Base-by-base conservation (phyloP, 1,140 invertebrate species). In the Charaxes varanes region DNA sequence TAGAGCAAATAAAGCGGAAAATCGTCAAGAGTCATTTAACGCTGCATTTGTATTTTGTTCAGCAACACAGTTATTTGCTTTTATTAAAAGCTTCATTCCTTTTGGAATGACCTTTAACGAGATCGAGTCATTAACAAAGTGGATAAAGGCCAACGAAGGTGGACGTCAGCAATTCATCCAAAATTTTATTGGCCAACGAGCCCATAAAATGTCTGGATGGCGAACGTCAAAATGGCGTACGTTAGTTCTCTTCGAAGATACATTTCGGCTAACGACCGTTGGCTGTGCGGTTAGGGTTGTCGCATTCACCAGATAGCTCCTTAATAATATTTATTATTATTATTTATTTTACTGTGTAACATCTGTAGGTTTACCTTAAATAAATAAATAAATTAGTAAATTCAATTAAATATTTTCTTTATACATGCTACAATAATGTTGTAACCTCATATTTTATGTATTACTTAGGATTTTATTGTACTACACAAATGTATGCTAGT, bases 271-370 rank as follows among this genome's bases (percentile, higher is more conserved):
- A 69, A 77, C 55, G 71, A 68, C 71, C 66, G 60, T 43, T 54
- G 53, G 60, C 36, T 52, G 69, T 71, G 66, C 72, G 67, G 76
- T 80, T 71, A n/a, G n/a, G 72, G 76, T 80, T 57, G 63, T 35
- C 46, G 53, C 59, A n/a, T n/a, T 69, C 71, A 78, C 65, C 41
- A n/a, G n/a, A n/a, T n/a, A n/a, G n/a, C n/a, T n/a, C n/a, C n/a
- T n/a, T n/a, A n/a, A n/a, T n/a, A n/a, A n/a, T n/a, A n/a, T n/a
- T n/a, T n/a, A n/a, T n/a, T n/a, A n/a, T n/a, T n/a, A n/a, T n/a
- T n/a, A n/a, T n/a, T n/a, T n/a, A n/a, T n/a, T n/a, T n/a, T n/a
- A n/a, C n/a, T n/a, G n/a, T n/a, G n/a, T n/a, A n/a, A n/a, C n/a
- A n/a, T n/a, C n/a, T n/a, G n/a, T n/a, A n/a, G n/a, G n/a, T n/a